phyloP scores from a whole-genome alignment of 1,140 invertebrate genomes.

The Drosophila triauraria region DNA sequence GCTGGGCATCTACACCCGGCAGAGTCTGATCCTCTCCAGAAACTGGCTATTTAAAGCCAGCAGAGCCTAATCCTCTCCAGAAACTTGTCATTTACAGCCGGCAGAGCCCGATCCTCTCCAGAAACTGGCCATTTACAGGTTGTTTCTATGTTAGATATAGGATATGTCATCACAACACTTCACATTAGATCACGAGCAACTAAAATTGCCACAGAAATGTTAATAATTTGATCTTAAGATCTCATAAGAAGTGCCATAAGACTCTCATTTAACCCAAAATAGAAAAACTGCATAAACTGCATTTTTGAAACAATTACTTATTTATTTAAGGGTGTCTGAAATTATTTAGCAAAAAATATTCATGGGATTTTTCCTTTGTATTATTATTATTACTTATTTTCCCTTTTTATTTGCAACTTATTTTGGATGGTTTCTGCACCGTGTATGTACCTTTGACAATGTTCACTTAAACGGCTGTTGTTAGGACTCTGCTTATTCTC shows the following conservation, averaged over 20 bases:
- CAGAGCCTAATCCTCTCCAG: no score
- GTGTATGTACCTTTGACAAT: constrained; percentile 2
- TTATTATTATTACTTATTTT: constrained; percentile 13
- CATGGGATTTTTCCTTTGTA: constrained; percentile 33
- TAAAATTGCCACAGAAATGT: no score
- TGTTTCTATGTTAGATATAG: no score
- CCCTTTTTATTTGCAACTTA: constrained; percentile 10
- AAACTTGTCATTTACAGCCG: no score
- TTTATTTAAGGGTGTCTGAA: constrained; percentile 68
- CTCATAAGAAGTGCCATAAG: neutral
- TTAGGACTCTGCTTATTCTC: constrained; percentile 3
- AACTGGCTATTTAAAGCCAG: no score
- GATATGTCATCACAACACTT: no score
- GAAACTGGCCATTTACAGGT: no score
- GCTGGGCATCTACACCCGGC: no score
- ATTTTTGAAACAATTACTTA: constrained; percentile 79
- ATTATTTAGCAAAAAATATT: constrained; percentile 79
- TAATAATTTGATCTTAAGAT: no score
- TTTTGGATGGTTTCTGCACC: constrained; percentile 21
- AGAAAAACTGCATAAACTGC: neutral
- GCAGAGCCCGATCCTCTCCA: no score
- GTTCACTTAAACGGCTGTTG: constrained; percentile 1
- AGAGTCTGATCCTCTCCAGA: no score
- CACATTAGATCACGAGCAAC: no score
- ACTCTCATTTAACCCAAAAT: neutral